Evolutionary conservation across 2,113 vertebrate genomes (phyloP).

Genomic region (Dipodomys spectabilis): DNA sequence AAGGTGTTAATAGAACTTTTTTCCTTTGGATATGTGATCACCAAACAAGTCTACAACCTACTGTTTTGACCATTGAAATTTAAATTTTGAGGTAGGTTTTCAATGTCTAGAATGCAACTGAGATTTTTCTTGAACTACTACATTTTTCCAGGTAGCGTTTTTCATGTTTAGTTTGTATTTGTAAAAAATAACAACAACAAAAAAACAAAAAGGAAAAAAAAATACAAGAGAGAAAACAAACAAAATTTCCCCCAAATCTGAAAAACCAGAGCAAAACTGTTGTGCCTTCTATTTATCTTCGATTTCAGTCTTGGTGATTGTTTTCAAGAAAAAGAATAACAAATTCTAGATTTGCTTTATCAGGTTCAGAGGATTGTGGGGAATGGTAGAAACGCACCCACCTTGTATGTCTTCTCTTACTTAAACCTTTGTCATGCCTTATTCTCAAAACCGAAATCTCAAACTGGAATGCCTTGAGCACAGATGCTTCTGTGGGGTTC

Average conservation of each 20-base stretch:
- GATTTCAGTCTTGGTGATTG: constrained; percentile 89
- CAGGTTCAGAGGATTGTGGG: constrained; percentile 84
- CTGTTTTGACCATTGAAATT: constrained; percentile 87
- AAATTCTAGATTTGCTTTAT: constrained; percentile 89
- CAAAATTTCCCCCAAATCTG: constrained; percentile 72
- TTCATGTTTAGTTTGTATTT: constrained; percentile 92
- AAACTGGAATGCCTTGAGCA: constrained; percentile 72
- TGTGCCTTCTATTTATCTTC: constrained; percentile 94
- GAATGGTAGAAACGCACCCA: constrained; percentile 69
- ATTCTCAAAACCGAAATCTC: constrained; percentile 58
- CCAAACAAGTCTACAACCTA: constrained; percentile 82
- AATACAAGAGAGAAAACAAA: constrained; percentile 79
- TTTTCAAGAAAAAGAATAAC: constrained; percentile 83
- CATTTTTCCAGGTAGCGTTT: constrained; percentile 87
- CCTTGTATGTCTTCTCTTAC: constrained; percentile 44
- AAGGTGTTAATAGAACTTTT: constrained; percentile 82
- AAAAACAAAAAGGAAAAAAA: constrained; percentile 85
- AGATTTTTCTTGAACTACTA: constrained; percentile 89
- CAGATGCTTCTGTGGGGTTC: constrained; percentile 25
- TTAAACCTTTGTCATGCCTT: constrained; percentile 55
- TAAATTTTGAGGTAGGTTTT: constrained; percentile 88
- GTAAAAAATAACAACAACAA: constrained; percentile 87
- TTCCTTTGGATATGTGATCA: constrained; percentile 87
- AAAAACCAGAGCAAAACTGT: constrained; percentile 87
- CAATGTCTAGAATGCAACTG: constrained; percentile 88